Conservation (phyloP, 1,140 invertebrate genomes). For the Diachasmimorpha longicaudata region DNA sequence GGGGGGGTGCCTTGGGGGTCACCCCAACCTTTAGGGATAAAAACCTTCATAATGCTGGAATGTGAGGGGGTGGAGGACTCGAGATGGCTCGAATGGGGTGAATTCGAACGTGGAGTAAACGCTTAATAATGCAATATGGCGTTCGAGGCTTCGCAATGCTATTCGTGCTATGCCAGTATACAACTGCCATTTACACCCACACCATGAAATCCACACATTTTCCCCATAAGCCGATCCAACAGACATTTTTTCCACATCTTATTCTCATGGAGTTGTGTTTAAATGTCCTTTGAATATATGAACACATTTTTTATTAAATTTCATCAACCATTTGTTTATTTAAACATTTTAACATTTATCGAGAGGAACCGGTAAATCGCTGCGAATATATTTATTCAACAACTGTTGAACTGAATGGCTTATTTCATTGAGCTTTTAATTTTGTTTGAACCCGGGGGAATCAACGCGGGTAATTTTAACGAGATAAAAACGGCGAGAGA, state of each 20-base stretch:
- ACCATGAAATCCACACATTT: constrained; percentile 26
- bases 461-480: not conserved
- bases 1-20: not conserved
- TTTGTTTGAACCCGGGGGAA: too few relatives aligned
- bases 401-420: too few relatives aligned
- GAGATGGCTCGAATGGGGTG: not conserved
- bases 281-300: not conserved
- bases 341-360: too few relatives aligned
- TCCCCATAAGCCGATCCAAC: not conserved
- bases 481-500: constrained; percentile 10
- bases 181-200: constrained; percentile 52
- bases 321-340: too few relatives aligned
- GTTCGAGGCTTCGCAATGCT: constrained; percentile 53
- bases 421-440: too few relatives aligned
- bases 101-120: constrained; percentile 19
- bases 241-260: not conserved
- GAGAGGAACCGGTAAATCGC: too few relatives aligned
- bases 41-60: constrained; percentile 62
- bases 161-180: constrained; percentile 58
- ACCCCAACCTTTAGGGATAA: constrained; percentile 37
- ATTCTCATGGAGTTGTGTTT: not conserved
- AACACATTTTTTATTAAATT: too few relatives aligned
- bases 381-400: too few relatives aligned
- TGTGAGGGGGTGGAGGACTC: constrained; percentile 38
- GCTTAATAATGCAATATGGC: constrained; percentile 63